phyloP scores from a whole-genome alignment of 2,888 invertebrate species.

The Chorisops tibialis region DNA sequence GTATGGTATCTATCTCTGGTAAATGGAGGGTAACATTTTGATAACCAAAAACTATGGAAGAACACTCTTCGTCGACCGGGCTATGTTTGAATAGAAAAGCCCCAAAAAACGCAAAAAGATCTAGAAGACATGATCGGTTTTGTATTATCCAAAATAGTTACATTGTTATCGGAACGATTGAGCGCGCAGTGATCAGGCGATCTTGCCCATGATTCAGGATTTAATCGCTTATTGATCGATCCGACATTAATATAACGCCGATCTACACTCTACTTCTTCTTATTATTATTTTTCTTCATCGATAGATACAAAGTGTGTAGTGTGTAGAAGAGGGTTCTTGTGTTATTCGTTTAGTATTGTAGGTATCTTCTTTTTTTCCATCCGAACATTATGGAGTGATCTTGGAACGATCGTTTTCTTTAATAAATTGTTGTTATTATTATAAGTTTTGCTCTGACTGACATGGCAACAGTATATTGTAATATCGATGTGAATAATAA shows the following conservation, averaged over 20 bases:
- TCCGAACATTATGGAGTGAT: neutral
- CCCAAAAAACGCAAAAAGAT: constrained; percentile 4
- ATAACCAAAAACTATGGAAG: constrained; percentile 24
- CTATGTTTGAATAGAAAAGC: constrained; percentile 5
- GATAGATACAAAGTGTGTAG: no score
- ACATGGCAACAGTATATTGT: constrained; percentile 26
- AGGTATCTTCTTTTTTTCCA: no score
- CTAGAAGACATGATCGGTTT: constrained; percentile 19
- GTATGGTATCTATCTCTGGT: constrained; percentile 18
- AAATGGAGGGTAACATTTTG: constrained; percentile 24
- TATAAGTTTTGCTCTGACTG: constrained; percentile 22
- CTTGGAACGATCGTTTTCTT: constrained; percentile 20
- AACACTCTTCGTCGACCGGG: constrained; percentile 8
- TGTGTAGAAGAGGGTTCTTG: no score
- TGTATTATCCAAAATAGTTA: constrained; percentile 22
- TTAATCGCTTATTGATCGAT: constrained; percentile 31
- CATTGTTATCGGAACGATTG: constrained; percentile 15
- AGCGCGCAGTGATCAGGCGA: constrained; percentile 2
- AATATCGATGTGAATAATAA: constrained; percentile 8
- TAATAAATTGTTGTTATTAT: constrained; percentile 24
- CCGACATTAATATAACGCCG: constrained; percentile 24
- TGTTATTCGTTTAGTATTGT: no score
- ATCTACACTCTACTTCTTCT: neutral
- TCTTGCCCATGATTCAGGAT: constrained; percentile 30
- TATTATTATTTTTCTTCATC: no score